A percentile compares a stretch with the other conserved stretches of the same genome.
Evolutionary conservation across 2,888 invertebrate species (phyloP).

Genomic region (Oligia strigilis): DNA sequence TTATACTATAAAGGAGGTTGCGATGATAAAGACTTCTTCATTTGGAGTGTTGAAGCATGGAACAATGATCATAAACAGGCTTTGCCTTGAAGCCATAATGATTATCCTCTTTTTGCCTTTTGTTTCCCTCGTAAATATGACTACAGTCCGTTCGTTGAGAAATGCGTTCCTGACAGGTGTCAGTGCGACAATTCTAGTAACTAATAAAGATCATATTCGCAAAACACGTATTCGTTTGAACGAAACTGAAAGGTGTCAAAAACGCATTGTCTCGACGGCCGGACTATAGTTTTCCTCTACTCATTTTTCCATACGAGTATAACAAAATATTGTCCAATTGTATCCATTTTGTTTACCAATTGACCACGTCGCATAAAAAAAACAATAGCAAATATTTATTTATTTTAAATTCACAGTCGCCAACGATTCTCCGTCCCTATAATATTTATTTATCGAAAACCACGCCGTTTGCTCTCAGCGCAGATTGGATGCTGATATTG

Average conservation of each 20-base stretch:
- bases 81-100: background rate
- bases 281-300: background rate
- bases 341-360: background rate
- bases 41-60: too few relatives aligned
- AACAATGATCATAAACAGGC: background rate
- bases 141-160: too few relatives aligned
- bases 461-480: slow-evolving; percentile 54
- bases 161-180: too few relatives aligned
- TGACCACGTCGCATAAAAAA: background rate
- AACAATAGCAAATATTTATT: slow-evolving; percentile 10
- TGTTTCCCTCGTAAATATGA: background rate
- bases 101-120: background rate
- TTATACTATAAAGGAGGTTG: background rate
- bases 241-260: too few relatives aligned
- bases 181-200: too few relatives aligned
- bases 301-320: background rate
- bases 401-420: slow-evolving; percentile 16
- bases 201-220: too few relatives aligned
- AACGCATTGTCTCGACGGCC: too few relatives aligned
- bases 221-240: too few relatives aligned
- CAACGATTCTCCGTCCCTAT: slow-evolving; percentile 33
- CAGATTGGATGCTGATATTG: slow-evolving; percentile 64
- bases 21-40: background rate
- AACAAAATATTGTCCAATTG: background rate
- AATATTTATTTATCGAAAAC: slow-evolving; percentile 65